phyloP scores from a whole-genome alignment of 1,140 invertebrate genomes.

The Sycobia sp. region DNA sequence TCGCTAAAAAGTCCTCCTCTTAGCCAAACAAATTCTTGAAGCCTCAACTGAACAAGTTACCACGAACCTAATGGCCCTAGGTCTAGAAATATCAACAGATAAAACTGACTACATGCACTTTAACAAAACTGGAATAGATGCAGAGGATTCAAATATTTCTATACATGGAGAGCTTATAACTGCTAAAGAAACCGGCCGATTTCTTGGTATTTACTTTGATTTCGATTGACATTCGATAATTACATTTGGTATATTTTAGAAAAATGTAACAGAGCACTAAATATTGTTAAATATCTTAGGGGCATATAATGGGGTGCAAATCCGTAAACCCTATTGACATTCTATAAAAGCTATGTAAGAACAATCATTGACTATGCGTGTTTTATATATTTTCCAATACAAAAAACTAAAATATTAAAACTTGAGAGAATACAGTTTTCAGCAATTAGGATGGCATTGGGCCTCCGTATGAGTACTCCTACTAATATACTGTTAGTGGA shows the following conservation, averaged over 20 bases:
- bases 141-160: background rate
- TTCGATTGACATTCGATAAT: constrained; percentile 12
- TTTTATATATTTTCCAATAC: too few relatives aligned
- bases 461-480: too few relatives aligned
- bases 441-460: too few relatives aligned
- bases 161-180: background rate
- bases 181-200: background rate
- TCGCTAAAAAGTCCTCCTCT: too few relatives aligned
- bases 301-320: constrained; percentile 6
- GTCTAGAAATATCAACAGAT: background rate
- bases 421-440: too few relatives aligned
- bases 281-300: too few relatives aligned
- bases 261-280: background rate
- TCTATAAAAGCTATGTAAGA: too few relatives aligned
- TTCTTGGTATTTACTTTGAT: constrained; percentile 27
- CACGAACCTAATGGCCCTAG: constrained; percentile 6
- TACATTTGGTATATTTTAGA: background rate
- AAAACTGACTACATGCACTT: constrained; percentile 26
- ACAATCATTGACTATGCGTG: too few relatives aligned
- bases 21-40: constrained; percentile 5
- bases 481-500: too few relatives aligned
- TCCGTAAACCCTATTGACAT: background rate
- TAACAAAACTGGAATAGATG: constrained; percentile 10
- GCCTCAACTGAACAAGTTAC: background rate
- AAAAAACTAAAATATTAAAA: too few relatives aligned